phyloP scores from a whole-genome alignment of 2,888 invertebrate species.

The Heteromyza rotundicornis region DNA sequence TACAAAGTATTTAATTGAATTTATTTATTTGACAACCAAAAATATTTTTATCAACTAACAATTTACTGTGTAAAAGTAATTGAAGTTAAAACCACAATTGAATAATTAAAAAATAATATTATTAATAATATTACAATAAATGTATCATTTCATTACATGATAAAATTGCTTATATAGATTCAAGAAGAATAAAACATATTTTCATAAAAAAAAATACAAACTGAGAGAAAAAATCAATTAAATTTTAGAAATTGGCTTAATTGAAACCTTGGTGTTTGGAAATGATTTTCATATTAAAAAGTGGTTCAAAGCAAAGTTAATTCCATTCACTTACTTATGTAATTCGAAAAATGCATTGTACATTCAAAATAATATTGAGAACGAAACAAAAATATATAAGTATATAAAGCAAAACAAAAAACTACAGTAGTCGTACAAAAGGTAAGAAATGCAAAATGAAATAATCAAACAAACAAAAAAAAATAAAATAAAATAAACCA shows the following conservation, averaged over 20 bases:
- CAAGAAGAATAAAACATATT: constrained; percentile 25
- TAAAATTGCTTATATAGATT: constrained; percentile 10
- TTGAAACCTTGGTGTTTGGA: too few relatives aligned
- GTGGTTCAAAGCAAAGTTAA: too few relatives aligned
- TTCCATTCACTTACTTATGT: constrained; percentile 24
- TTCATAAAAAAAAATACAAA: constrained; percentile 22
- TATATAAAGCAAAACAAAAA: constrained; percentile 20
- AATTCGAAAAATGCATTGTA: constrained; percentile 5
- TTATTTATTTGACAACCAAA: too few relatives aligned
- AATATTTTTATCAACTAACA: too few relatives aligned
- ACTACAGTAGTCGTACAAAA: constrained; percentile 14
- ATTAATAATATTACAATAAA: too few relatives aligned
- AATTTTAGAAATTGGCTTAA: too few relatives aligned
- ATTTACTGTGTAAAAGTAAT: too few relatives aligned
- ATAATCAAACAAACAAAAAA: neutral
- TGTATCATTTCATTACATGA: too few relatives aligned
- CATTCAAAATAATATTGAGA: constrained; percentile 21
- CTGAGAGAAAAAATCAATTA: constrained; percentile 13
- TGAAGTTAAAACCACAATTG: too few relatives aligned
- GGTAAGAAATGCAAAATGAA: constrained; percentile 7
- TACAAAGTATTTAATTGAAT: too few relatives aligned
- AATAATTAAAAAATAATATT: too few relatives aligned
- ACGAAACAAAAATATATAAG: constrained; percentile 2
- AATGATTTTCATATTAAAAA: too few relatives aligned
- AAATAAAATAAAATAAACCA: constrained; percentile 10